Conservation (phyloP, 1,140 invertebrate species). For the Heliconius eleuchia region DNA sequence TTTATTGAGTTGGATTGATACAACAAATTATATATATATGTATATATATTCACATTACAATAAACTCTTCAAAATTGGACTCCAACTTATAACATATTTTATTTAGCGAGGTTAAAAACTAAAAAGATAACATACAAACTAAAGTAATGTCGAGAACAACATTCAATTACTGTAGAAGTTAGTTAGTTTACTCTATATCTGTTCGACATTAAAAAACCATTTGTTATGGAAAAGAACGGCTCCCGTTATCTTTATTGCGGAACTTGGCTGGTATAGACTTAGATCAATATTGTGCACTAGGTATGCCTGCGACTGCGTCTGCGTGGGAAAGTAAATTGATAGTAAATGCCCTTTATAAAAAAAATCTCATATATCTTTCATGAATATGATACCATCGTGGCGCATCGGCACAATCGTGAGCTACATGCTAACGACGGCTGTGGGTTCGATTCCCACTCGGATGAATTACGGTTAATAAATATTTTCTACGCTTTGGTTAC, state of each 20-base stretch:
- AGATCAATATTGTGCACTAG: constrained; percentile 33
- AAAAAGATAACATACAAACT: not conserved
- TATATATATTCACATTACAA: not conserved
- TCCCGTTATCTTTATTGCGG: constrained; percentile 41
- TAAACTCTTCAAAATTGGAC: not conserved
- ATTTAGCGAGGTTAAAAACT: not conserved
- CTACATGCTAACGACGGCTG: too few species aligned
- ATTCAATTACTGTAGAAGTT: constrained; percentile 23
- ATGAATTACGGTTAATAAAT: too few species aligned
- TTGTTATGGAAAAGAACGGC: constrained; percentile 39
- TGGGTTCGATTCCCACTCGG: too few species aligned
- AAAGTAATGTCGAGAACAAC: not conserved
- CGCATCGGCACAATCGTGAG: too few species aligned
- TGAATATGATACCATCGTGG: too few species aligned
- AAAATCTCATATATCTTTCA: too few species aligned
- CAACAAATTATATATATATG: too few species aligned
- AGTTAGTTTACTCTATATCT: constrained; percentile 34
- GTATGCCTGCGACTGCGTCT: too few species aligned
- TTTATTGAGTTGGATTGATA: too few species aligned
- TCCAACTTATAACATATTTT: not conserved
- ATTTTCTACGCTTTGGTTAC: too few species aligned
- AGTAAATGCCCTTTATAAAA: too few species aligned
- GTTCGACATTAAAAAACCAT: constrained; percentile 42
- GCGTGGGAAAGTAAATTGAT: too few species aligned
- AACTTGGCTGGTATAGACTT: constrained; percentile 40